Evolutionary conservation across 2,888 invertebrate genomes (phyloP).

Genomic region (Meteorus colon): DNA sequence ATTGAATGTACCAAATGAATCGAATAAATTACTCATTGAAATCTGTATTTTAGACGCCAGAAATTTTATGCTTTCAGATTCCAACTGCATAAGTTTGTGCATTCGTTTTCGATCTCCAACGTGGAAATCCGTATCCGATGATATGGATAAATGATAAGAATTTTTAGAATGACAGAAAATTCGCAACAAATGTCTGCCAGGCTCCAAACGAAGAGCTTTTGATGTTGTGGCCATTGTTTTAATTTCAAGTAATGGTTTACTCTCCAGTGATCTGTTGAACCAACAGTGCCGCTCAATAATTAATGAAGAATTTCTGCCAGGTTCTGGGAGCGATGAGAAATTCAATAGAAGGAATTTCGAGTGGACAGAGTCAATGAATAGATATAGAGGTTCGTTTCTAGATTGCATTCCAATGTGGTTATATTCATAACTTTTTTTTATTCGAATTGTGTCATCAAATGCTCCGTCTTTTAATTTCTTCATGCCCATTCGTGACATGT

Average conservation of each 20-base stretch:
- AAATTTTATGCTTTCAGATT: conserved; percentile 51
- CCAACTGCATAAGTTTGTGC: conserved; percentile 57
- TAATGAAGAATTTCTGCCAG: conserved; percentile 43
- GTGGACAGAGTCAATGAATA: conserved; percentile 57
- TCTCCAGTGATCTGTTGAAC: conserved; percentile 45
- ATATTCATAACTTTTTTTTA: conserved; percentile 36
- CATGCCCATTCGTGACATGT: background rate
- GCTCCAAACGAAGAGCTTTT: conserved; percentile 54
- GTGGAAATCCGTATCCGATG: conserved; percentile 57
- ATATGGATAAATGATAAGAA: conserved; percentile 48
- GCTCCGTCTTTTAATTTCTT: conserved; percentile 9
- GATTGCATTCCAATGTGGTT: conserved; percentile 40
- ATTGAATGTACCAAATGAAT: conserved; percentile 53
- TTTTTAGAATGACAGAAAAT: conserved; percentile 51
- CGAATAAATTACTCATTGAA: conserved; percentile 46
- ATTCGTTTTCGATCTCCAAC: conserved; percentile 56
- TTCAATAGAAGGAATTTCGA: conserved; percentile 57
- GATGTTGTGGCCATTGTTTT: conserved; percentile 52
- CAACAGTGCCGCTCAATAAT: conserved; percentile 53
- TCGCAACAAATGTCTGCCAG: conserved; percentile 58
- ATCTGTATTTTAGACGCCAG: conserved; percentile 46
- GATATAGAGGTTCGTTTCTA: conserved; percentile 58
- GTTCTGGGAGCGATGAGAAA: conserved; percentile 43
- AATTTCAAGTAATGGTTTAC: conserved; percentile 31
- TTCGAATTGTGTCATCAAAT: background rate